phyloP scores from a whole-genome alignment of 1,140 invertebrate species.

The Drosophila yakuba region DNA sequence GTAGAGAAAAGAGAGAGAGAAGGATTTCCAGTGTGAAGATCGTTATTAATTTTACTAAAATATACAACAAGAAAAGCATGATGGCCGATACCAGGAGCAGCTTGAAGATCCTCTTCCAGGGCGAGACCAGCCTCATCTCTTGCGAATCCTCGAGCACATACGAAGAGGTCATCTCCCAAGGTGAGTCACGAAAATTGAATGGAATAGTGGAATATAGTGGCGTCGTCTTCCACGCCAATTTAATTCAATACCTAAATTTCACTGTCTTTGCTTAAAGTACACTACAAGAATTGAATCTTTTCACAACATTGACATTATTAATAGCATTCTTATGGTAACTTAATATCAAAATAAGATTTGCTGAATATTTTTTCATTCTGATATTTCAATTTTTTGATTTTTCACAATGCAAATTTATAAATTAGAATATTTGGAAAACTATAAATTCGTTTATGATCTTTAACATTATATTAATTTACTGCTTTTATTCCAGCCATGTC shows the following conservation, averaged over 20 bases:
- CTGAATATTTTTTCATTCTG: too few relatives aligned
- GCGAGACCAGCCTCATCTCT: constrained; percentile 41
- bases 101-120: constrained; percentile 64
- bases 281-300: neutral
- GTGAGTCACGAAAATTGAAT: constrained; percentile 31
- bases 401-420: too few relatives aligned
- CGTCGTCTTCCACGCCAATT: neutral
- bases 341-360: neutral
- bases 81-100: constrained; percentile 45
- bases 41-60: neutral
- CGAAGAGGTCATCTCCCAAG: constrained; percentile 58
- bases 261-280: neutral
- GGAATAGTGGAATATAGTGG: neutral
- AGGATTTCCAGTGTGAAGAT: neutral
- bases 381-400: too few relatives aligned
- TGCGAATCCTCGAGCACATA: constrained; percentile 56
- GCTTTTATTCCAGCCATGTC: constrained; percentile 29
- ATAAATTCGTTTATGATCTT: too few relatives aligned
- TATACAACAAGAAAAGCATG: neutral
- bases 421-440: too few relatives aligned
- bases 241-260: neutral
- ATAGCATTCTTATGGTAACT: neutral
- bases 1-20: neutral
- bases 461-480: neutral
- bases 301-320: too few relatives aligned